Evolutionary conservation across 2,113 vertebrate genomes (phyloP).

Genomic region (Asarcornis scutulata): DNA sequence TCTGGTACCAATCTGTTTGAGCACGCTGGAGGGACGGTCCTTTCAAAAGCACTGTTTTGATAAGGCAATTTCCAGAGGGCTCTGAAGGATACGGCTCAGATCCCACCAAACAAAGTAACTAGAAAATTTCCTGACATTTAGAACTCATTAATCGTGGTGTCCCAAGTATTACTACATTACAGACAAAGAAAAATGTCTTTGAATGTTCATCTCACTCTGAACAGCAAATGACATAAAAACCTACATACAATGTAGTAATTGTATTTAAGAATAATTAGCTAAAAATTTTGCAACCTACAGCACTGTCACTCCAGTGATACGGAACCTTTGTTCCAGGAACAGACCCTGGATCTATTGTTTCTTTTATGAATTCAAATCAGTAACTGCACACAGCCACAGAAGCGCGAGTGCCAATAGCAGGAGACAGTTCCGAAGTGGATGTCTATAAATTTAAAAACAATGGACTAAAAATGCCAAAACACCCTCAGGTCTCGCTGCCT

Average conservation of each 20-base stretch:
- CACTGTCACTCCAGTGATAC: background rate
- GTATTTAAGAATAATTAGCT: background rate
- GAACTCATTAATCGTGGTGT: background rate
- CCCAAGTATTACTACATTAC: background rate
- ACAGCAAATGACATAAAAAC: background rate
- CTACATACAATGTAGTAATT: background rate
- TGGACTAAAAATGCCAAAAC: background rate
- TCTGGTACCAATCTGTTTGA: background rate
- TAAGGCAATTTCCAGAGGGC: background rate
- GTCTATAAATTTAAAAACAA: background rate
- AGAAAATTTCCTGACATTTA: background rate
- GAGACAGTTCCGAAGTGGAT: background rate
- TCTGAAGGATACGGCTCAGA: background rate
- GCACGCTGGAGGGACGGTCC: background rate
- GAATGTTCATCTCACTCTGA: background rate
- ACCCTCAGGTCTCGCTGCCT: background rate
- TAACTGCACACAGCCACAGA: background rate
- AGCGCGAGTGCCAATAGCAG: background rate
- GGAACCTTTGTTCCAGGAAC: background rate
- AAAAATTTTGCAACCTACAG: background rate
- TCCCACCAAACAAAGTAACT: background rate
- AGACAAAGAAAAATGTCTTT: background rate
- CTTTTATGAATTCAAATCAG: conserved; percentile 30
- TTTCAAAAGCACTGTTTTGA: background rate
- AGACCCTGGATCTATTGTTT: background rate